These are phyloP conservation scores for Sycophaga agraensis DNA, from an alignment of 1,140 invertebrate species.

Conservation along the genomic window DNA sequence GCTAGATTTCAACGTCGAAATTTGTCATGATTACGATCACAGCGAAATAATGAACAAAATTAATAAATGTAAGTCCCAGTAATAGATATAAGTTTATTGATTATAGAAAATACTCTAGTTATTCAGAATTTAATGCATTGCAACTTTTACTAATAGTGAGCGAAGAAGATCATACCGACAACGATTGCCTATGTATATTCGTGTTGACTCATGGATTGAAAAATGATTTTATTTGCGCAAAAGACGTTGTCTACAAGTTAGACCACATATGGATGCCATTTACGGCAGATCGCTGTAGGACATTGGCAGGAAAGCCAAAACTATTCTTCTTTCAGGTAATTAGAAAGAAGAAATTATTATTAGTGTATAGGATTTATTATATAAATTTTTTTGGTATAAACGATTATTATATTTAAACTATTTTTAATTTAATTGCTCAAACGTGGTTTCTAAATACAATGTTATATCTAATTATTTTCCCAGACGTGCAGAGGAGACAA, in stretches of 20 bases:
- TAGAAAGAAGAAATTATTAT: too few species aligned
- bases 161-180: constrained; percentile 59
- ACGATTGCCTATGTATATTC: constrained; percentile 65
- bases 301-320: constrained; percentile 68
- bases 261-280: constrained; percentile 64
- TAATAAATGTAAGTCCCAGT: constrained; percentile 34
- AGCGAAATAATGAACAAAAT: constrained; percentile 39
- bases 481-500: constrained; percentile 62
- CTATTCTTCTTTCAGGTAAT: constrained; percentile 66
- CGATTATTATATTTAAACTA: too few species aligned
- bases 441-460: too few species aligned
- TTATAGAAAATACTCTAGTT: background rate
- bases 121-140: background rate
- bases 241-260: constrained; percentile 58
- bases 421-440: too few species aligned
- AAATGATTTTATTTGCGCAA: constrained; percentile 60
- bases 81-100: background rate
- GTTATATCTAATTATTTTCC: constrained; percentile 22
- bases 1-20: constrained; percentile 43
- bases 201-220: constrained; percentile 67
- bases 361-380: too few species aligned
- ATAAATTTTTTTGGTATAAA: constrained; percentile 1
- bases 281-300: constrained; percentile 63
- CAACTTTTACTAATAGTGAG: constrained; percentile 37
- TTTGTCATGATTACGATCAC: constrained; percentile 37